A percentile compares a stretch with the other conserved stretches of the same genome.
Evolutionary conservation across 2,113 vertebrate genomes (phyloP).

Genomic region (Erpornis zantholeuca): DNA sequence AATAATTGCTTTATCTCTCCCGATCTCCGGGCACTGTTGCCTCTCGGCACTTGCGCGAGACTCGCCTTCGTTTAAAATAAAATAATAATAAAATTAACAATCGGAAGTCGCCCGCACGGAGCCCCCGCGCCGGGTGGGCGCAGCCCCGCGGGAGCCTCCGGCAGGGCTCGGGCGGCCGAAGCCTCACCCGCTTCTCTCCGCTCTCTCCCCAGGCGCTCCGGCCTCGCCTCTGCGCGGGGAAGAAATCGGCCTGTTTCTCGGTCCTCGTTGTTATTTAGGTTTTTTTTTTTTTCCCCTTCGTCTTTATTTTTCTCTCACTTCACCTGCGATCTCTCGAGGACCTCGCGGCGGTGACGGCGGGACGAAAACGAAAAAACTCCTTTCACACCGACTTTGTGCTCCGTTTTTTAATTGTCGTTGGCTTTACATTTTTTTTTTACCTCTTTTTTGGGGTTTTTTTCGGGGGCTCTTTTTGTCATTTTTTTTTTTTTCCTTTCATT

Average conservation of each 20-base stretch:
- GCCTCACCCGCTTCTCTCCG: background rate
- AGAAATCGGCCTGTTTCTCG: background rate
- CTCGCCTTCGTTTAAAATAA: background rate
- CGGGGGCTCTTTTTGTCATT: background rate
- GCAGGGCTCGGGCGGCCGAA: background rate
- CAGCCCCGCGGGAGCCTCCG: background rate
- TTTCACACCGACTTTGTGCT: background rate
- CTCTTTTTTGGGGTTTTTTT: background rate
- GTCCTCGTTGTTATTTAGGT: background rate
- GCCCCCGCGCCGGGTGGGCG: background rate
- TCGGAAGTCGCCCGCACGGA: background rate
- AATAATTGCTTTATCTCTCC: conserved; percentile 67
- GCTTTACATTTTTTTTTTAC: background rate
- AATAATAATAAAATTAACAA: background rate
- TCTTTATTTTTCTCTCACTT: background rate
- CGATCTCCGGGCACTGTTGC: conserved; percentile 29
- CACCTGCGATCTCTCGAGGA: background rate
- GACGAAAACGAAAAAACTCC: background rate
- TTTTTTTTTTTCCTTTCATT: background rate
- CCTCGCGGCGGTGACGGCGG: background rate
- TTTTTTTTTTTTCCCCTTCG: background rate
- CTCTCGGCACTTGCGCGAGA: background rate
- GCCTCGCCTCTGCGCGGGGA: background rate
- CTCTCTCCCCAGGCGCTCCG: conserved; percentile 27
- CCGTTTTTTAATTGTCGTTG: background rate